Base-by-base conservation (phyloP, 2,113 vertebrate species). In the Canis aureus region DNA sequence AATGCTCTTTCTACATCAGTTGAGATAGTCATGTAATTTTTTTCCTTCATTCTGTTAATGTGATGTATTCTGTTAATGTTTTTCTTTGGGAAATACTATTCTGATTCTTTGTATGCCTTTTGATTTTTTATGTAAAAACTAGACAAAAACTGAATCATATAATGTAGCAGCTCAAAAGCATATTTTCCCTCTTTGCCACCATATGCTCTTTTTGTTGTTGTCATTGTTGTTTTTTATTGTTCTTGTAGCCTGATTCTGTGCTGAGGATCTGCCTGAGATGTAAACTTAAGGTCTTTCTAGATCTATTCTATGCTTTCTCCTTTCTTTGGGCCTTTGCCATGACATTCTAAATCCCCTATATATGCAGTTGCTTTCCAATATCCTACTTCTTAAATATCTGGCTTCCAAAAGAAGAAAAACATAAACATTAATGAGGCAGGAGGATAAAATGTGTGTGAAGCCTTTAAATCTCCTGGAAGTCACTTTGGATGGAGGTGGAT, bases 71-170 rank as follows among this genome's bases (percentile, higher is more conserved):
- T n/a, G n/a, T n/a, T n/a, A n/a, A n/a, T n/a, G n/a, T n/a, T n/a
- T n/a, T n/a, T n/a, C n/a, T n/a, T n/a, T n/a, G n/a, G n/a, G n/a
- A n/a, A n/a, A n/a, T n/a, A n/a, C n/a, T n/a, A n/a, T n/a, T n/a
- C n/a, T n/a, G n/a, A n/a, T n/a, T n/a, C n/a, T n/a, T n/a, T n/a
- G n/a, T n/a, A n/a, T n/a, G n/a, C n/a, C n/a, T n/a, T n/a, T n/a
- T n/a, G n/a, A n/a, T n/a, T n/a, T n/a, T n/a, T n/a, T n/a, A n/a
- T n/a, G n/a, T n/a, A n/a, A n/a, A n/a, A n/a, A n/a, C n/a, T n/a
- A n/a, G n/a, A n/a, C 23, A 86, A 66, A 95, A 82, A 59, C 49
- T 53, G 35, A 97, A 85, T 51, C 83, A 49, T 93, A 23, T 22
- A 85, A 51, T 85, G 55, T n/a, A 67, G 43, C 20, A 53, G 89